Percentiles rank a stretch among this genome's conserved stretches.
Conservation (phyloP, 1,140 invertebrate genomes). For the Aphelinus certus region DNA sequence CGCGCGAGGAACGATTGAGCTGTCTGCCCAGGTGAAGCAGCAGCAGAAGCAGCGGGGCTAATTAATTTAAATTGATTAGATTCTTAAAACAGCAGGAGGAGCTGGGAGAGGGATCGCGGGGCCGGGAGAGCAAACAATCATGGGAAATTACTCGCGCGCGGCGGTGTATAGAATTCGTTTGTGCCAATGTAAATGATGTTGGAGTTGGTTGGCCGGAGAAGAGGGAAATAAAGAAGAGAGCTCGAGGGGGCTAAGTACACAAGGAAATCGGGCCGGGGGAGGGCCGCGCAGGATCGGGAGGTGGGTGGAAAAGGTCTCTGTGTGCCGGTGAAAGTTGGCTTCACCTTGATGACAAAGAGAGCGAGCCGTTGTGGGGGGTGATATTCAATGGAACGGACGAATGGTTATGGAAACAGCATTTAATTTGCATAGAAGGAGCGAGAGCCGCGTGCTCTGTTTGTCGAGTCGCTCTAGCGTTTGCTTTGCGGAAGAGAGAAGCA, state of each 20-base stretch:
- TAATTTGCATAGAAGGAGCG: conserved; percentile 67
- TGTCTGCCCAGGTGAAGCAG: no score
- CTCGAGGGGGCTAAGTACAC: no score
- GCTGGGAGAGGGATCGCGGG: no score
- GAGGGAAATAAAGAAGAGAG: no score
- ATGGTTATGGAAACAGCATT: conserved; percentile 67
- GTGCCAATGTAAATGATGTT: conserved; percentile 21
- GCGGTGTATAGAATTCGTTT: conserved; percentile 28
- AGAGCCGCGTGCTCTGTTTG: conserved; percentile 52
- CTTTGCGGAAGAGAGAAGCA: conserved; percentile 33
- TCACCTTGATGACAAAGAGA: conserved; percentile 56
- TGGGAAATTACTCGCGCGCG: not conserved
- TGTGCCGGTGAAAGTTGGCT: conserved; percentile 61
- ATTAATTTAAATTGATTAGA: no score
- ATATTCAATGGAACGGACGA: conserved; percentile 63
- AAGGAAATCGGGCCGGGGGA: no score
- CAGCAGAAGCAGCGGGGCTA: no score
- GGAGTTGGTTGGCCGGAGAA: not conserved
- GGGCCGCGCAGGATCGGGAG: no score
- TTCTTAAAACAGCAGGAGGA: no score
- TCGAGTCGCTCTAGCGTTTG: conserved; percentile 44
- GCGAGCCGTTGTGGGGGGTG: conserved; percentile 25
- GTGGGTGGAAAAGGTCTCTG: no score
- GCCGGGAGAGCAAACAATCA: no score
- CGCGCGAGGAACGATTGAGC: no score